phyloP scores from a whole-genome alignment of 2,797 vertebrate species.

The Xyrichtys novacula region DNA sequence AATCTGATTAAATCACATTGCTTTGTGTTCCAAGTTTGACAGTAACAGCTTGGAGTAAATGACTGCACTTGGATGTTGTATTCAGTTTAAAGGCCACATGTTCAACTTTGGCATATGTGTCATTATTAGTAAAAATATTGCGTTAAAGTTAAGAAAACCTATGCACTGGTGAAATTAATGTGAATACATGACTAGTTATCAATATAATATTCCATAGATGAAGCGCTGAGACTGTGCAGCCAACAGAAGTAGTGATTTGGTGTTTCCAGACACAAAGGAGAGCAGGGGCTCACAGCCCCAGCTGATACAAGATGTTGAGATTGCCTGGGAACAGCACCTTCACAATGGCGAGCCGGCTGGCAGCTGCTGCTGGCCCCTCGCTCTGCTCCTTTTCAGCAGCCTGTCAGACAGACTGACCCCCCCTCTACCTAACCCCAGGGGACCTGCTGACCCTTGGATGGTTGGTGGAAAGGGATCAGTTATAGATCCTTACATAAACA shows the following conservation, averaged over 20 bases:
- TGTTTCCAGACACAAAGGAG: slow-evolving; percentile 79
- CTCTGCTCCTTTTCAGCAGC: slow-evolving; percentile 74
- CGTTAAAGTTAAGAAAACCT: no score
- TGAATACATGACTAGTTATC: background rate
- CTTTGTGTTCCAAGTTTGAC: background rate
- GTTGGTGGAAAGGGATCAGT: slow-evolving; percentile 59
- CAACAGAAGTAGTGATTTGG: slow-evolving; percentile 30
- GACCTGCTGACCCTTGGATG: slow-evolving; percentile 62
- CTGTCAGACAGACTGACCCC: slow-evolving; percentile 79
- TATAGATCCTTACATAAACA: slow-evolving; percentile 71
- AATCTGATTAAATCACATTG: background rate
- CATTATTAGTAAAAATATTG: background rate
- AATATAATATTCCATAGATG: background rate
- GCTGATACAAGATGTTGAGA: slow-evolving; percentile 70
- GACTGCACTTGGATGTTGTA: background rate
- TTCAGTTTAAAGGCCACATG: no score
- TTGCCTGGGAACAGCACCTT: slow-evolving; percentile 76
- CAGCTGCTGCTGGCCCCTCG: slow-evolving; percentile 81
- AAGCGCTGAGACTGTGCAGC: background rate
- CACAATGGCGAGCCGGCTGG: slow-evolving; percentile 79
- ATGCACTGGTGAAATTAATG: background rate
- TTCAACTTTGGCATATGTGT: no score
- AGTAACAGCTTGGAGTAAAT: background rate
- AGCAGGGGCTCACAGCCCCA: slow-evolving; percentile 53
- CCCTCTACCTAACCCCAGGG: slow-evolving; percentile 56